Conservation (phyloP, 2,888 invertebrate genomes). For the Ochlodes sylvanus region DNA sequence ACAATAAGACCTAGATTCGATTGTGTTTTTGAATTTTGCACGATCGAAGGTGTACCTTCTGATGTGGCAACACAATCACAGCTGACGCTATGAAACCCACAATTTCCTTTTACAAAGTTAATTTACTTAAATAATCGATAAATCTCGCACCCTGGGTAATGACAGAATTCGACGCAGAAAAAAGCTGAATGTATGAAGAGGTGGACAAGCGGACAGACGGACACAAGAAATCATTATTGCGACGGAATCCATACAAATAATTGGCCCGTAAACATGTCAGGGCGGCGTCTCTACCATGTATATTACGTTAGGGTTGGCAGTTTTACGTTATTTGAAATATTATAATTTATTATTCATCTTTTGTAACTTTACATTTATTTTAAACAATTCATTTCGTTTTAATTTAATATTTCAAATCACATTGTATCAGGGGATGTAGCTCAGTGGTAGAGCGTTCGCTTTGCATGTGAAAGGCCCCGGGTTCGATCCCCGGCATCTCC, state of each 20-base stretch:
- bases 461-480: constrained; percentile 99
- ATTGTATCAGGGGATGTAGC: constrained; percentile 90
- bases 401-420: not conserved
- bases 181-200: constrained; percentile 69
- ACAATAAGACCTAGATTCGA: too few relatives aligned
- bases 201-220: constrained; percentile 51
- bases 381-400: too few relatives aligned
- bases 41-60: too few relatives aligned
- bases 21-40: too few relatives aligned
- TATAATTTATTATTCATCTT: not conserved
- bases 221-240: constrained; percentile 84
- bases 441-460: constrained; percentile 99
- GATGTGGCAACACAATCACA: too few relatives aligned
- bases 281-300: constrained; percentile 83
- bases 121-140: constrained; percentile 57
- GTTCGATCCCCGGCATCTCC: constrained; percentile 99
- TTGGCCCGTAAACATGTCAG: constrained; percentile 86
- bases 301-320: constrained; percentile 74
- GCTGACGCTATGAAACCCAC: constrained; percentile 9
- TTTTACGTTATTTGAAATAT: not conserved
- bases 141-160: constrained; percentile 64
- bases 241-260: constrained; percentile 84
- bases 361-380: too few relatives aligned
- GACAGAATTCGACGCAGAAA: constrained; percentile 69
- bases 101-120: constrained; percentile 44